Evolutionary conservation across 1,140 invertebrate species (phyloP).

Genomic region (Hyposmocoma kahamanoa): DNA sequence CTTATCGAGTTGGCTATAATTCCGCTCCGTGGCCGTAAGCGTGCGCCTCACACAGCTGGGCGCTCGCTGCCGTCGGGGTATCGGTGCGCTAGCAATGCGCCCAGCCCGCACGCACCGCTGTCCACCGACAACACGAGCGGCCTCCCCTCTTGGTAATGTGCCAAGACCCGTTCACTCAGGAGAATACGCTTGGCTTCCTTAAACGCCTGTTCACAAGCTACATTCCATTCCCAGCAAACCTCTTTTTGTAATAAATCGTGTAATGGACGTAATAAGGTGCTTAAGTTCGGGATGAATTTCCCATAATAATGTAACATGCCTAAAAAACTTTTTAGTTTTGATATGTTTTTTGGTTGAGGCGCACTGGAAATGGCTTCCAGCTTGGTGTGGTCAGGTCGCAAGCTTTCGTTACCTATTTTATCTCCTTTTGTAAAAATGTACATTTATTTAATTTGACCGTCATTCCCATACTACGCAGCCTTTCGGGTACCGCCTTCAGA

Average conservation of each 20-base stretch:
- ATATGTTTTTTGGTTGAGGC: slow-evolving; percentile 5
- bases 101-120: slow-evolving; percentile 56
- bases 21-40: slow-evolving; percentile 43
- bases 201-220: slow-evolving; percentile 3
- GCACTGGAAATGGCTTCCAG: slow-evolving; percentile 2
- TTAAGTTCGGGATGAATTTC: slow-evolving; percentile 16
- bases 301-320: slow-evolving; percentile 29
- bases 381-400: neutral
- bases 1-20: slow-evolving; percentile 13
- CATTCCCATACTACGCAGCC: neutral
- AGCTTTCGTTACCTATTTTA: neutral
- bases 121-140: slow-evolving; percentile 58
- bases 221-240: slow-evolving; percentile 3
- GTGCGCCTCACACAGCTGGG: slow-evolving; percentile 41
- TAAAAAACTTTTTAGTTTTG: slow-evolving; percentile 21
- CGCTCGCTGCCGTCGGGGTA: slow-evolving; percentile 31
- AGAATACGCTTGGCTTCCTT: neutral
- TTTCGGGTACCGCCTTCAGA: neutral
- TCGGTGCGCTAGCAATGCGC: slow-evolving; percentile 53
- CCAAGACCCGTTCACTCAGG: neutral
- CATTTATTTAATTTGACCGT: slow-evolving; percentile 1
- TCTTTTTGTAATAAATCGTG: slow-evolving; percentile 7
- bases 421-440: slow-evolving; percentile 3
- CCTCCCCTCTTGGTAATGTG: slow-evolving; percentile 47
- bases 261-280: slow-evolving; percentile 10